Evolutionary conservation across 2,797 vertebrate genomes (phyloP), one percentile per base, ranked within the genome.

Genomic region (Momotus momota): DNA sequence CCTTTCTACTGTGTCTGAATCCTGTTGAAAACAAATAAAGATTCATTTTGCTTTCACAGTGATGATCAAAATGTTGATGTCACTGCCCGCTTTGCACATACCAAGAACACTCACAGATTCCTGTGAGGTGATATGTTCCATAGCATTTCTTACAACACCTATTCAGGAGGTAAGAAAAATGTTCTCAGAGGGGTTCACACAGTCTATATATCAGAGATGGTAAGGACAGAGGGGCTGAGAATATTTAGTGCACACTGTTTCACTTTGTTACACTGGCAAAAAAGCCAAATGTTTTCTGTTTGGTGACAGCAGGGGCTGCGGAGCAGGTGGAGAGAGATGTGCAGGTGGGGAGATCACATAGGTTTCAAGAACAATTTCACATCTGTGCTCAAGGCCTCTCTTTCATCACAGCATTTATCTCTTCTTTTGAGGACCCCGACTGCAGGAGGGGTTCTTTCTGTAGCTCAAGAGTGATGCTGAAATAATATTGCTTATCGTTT

Each of bases 321-420:
- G 31, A 93, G 77, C 94, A 96, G 91, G 91, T 97, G 93, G 89
- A 96, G 85, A 93, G 55, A 90, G 82, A 94, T 49, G 48, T 88
- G 94, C 96, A 96, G 96, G 95, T 96, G 96, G 94, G 60, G 43
- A 94, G 48, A 94, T 96, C 87, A 95, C 77, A 94, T 55, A 79
- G 66, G 86, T 96, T 94, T 93, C 65, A 81, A 94, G 89, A 94
- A 66, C 21, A 6, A 67, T 58, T 91, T 88, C 85, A 90, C 94
- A 96, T 96, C 95, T 96, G 96, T 52, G 17, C 46, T 86, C 65
- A 88, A 90, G 87, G 66, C 58, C 75, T 72, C 54, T 75, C 72
- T 94, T 88, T 96, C 91, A 86, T 88, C 62, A 1, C 31, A 65
- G 51, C 8, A 52, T 93, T 94, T 81, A 88, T 97, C 87, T 94